Base-by-base conservation (phyloP, 2,113 vertebrate genomes). In the Clarias gariepinus region DNA sequence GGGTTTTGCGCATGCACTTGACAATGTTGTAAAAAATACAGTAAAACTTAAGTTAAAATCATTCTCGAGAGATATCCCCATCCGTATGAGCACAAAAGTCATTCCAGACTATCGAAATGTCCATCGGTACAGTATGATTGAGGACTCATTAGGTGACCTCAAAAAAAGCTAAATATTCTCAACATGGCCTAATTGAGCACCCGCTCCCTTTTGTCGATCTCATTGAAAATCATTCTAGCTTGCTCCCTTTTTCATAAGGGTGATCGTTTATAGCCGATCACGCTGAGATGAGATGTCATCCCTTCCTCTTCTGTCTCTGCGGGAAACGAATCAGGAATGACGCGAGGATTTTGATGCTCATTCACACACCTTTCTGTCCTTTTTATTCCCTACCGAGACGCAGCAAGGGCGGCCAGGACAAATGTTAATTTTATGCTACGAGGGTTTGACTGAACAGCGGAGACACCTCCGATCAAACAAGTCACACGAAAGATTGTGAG, bases 381-480 rank as follows among this genome's bases (percentile, higher is more conserved):
- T 41, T 30, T 13, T 53, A 30, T 41, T n/a, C 18, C 85, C 66
- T 25, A 7, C 64, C 23, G 66, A 61, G 61, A 71, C 66, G 18
- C 78, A 58, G 28, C 60, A 19, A 66, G 84, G 13, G 33, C 21
- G 5, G 63, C 19, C 55, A 41, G 19, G 47, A 93, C 47, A 93
- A 94, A 95, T 94, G 94, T 94, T 91, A 92, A 95, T 95, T 94
- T 95, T 94, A 95, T 94, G 93, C 91, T 89, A 84, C 91, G 91
- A 91, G 92, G 92, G 93, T 91, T 93, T 89, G 92, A 91, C 94
- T 93, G 94, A 95, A 94, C 92, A 86, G 84, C 90, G 90, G 92
- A 90, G 93, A 93, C 93, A 93, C 93, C 94, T 88, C 82, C 66
- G 57, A 89, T 85, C 88, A 60, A 60, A 53, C 82, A 52, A 52